Percentiles rank a stretch among this genome's conserved stretches.
Evolutionary conservation across 2,888 invertebrate species (phyloP).

Genomic region (Lasioglossum leucozonium): DNA sequence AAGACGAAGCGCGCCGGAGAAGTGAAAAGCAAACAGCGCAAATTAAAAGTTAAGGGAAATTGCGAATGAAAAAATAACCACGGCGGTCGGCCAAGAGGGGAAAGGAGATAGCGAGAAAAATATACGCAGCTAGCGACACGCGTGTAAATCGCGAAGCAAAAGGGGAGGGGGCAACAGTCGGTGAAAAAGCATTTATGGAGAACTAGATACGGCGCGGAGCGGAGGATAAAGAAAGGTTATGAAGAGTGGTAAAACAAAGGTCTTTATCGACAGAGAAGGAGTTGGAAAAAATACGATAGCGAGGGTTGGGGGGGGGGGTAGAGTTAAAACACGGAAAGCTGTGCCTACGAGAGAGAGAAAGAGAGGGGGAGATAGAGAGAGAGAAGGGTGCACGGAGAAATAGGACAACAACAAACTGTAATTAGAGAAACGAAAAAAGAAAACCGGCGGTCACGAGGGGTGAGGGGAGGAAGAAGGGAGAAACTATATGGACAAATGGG

Average conservation of each 20-base stretch:
- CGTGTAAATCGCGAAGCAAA: not conserved
- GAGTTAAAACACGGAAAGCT: not conserved
- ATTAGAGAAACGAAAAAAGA: constrained; percentile 39
- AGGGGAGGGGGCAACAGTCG: not conserved
- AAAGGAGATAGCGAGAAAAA: not conserved
- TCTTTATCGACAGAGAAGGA: constrained; percentile 5
- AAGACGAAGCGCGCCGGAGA: not conserved
- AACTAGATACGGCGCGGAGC: not conserved
- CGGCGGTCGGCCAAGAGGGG: not conserved
- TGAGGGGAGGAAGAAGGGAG: not conserved
- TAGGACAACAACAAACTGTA: constrained; percentile 54
- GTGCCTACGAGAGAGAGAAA: not conserved
- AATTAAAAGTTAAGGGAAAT: constrained; percentile 23
- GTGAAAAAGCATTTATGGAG: not conserved
- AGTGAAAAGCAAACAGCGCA: not conserved
- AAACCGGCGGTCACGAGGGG: not conserved
- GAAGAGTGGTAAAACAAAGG: not conserved
- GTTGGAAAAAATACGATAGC: not conserved
- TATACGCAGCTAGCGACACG: not conserved
- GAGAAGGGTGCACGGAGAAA: not conserved
- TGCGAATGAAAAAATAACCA: constrained; percentile 5
- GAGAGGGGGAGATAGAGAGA: no score
- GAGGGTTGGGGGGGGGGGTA: not conserved
- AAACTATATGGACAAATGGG: constrained; percentile 46
- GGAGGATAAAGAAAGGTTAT: not conserved